A percentile compares a stretch with the other conserved stretches of the same genome.
Conservation (phyloP, 2,888 invertebrate species). For the Glaucopsyche alexis region DNA sequence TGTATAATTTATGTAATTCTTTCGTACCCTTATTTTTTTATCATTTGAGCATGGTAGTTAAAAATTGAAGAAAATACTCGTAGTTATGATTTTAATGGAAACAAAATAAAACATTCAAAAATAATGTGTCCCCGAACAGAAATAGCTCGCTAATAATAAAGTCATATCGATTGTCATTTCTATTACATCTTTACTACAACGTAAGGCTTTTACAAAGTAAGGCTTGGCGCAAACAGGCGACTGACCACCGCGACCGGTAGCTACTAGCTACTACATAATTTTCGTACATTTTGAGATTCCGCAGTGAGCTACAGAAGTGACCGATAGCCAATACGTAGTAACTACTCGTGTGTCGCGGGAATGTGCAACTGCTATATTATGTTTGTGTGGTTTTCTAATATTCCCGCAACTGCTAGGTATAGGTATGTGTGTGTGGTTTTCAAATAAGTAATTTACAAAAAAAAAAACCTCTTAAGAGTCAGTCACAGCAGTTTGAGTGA, state of each 20-base stretch:
- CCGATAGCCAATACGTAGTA: no score
- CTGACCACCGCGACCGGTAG: background rate
- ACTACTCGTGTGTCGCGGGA: no score
- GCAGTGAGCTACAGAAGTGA: no score
- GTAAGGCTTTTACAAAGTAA: background rate
- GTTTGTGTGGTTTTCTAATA: no score
- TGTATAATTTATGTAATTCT: background rate
- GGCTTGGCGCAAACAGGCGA: background rate
- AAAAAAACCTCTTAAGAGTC: no score
- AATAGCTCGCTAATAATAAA: constrained; percentile 23
- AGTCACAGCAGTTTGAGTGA: no score
- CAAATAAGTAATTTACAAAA: no score
- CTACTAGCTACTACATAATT: background rate
- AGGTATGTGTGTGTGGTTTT: no score
- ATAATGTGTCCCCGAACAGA: constrained; percentile 13
- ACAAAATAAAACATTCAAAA: background rate
- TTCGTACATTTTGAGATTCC: background rate
- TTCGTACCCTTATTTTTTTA: background rate
- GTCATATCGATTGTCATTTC: constrained; percentile 26
- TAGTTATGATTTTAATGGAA: background rate
- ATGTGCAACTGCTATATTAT: no score
- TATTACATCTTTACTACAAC: background rate
- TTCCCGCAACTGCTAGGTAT: no score
- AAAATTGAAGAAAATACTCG: background rate
- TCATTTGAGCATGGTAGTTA: background rate